Base-by-base conservation (phyloP, 2,797 vertebrate species). In the Staurois parvus region DNA sequence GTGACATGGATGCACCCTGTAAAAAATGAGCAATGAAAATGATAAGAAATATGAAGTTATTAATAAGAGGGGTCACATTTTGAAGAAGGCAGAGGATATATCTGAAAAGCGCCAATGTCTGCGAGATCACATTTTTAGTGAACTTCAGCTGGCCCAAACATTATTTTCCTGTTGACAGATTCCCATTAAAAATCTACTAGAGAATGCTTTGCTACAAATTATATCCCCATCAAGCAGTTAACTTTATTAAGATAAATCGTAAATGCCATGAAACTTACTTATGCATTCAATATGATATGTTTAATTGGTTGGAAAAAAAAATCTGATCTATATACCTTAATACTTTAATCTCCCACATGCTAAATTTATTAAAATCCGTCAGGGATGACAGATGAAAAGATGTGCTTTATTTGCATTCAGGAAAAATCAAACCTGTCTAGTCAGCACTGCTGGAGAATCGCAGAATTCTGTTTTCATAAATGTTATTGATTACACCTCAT, bases 81-180 rank as follows among this genome's bases (percentile, higher is more conserved):
- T 8, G 7, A 21, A 59, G 52, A 59, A 59, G 19, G 21, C 48
- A 52, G 17, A 52, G 48, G 4, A 19, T 52, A 19, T 52, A 19
- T 52, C 2, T 52, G 48, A 52, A 52, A 2, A 52, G 15, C 17
- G 48, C 48, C 48, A 13, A 52, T 17, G 48, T 52, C 48, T 52
- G 4, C 1, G 52, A 59, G 52, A 59, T 59, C 52, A 21, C 52
- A 59, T 59, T 24, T 59, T 59, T 59, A n/a, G 52, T 59, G 52
- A 59, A 59, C 52, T 59, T 59, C 19, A 59, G 52, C 19, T 19
- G 21, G 52, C 52, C 21, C 21, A 9, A 59, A 8, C 52, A 59
- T 0, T 0, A 0, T 28, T 67, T n/a, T 2, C 0, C 0, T 0
- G 1, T n/a, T 76, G n/a, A 42, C 66, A 40, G 19, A 37, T 24